These are phyloP conservation scores for Balearica regulorum DNA, from an alignment of 2,797 vertebrate species.

Conservation along the genomic window DNA sequence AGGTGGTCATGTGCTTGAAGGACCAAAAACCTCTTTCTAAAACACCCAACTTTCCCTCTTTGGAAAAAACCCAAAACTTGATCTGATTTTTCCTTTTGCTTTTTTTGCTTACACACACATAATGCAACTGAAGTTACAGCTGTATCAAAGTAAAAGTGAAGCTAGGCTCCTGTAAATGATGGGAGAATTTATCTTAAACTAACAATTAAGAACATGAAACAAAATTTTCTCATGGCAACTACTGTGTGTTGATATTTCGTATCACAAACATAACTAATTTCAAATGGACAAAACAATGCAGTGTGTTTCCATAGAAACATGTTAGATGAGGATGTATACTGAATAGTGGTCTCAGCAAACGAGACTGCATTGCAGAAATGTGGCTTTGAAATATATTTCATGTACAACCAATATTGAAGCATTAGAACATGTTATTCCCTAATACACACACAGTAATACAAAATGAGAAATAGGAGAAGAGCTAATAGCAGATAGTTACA, in stretches of 20 bases:
- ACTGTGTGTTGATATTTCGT: neutral
- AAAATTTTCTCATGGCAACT: neutral
- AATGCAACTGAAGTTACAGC: neutral
- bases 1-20: neutral
- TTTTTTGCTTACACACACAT: neutral
- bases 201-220: neutral
- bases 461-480: neutral
- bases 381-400: neutral
- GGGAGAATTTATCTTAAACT: neutral
- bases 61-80: neutral
- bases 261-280: neutral
- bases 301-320: constrained; percentile 35
- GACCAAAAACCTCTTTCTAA: neutral
- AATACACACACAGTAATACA: neutral
- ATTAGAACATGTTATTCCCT: neutral
- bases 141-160: neutral
- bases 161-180: neutral
- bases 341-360: neutral
- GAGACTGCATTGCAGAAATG: neutral
- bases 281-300: neutral
- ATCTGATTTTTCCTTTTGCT: neutral
- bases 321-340: neutral
- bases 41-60: neutral
- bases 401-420: neutral
- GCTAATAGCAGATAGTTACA: neutral